A percentile compares a stretch with the other conserved stretches of the same genome.
Evolutionary conservation across 2,888 invertebrate species (phyloP).

Genomic region (Ormyrus pomaceus): DNA sequence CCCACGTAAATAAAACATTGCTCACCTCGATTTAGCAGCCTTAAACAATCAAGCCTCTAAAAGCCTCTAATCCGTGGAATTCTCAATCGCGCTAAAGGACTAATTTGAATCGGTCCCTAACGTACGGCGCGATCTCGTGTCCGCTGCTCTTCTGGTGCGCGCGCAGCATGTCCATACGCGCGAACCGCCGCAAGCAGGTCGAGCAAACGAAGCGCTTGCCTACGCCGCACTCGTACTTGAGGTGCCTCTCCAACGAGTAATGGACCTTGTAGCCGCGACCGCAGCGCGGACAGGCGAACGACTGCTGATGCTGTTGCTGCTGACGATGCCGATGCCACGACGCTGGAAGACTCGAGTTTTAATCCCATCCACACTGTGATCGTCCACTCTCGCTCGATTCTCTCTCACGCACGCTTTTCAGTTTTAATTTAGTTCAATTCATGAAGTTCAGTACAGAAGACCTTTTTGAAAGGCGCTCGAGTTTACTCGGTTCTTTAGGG

Average conservation of each 20-base stretch:
- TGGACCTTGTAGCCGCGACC: slow-evolving; percentile 64
- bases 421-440: too few species aligned
- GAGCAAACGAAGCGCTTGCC: slow-evolving; percentile 75
- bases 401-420: too few species aligned
- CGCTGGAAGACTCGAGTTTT: slow-evolving; percentile 4
- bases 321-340: background rate
- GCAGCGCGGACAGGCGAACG: slow-evolving; percentile 62
- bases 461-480: too few species aligned
- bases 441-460: too few species aligned
- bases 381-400: too few species aligned
- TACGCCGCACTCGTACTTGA: slow-evolving; percentile 73
- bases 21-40: too few species aligned
- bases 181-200: slow-evolving; percentile 73
- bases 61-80: background rate
- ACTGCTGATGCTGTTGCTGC: background rate
- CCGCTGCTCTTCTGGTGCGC: slow-evolving; percentile 64
- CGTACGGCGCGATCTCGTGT: slow-evolving; percentile 62
- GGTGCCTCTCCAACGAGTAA: slow-evolving; percentile 69
- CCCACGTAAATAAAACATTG: too few species aligned
- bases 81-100: background rate
- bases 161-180: slow-evolving; percentile 73
- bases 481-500: too few species aligned
- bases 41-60: too few species aligned
- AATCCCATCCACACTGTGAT: background rate
- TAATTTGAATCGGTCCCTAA: slow-evolving; percentile 57